These are phyloP conservation scores for Nephrotoma flavescens DNA, from an alignment of 2,888 invertebrate species.

Conservation along the genomic window DNA sequence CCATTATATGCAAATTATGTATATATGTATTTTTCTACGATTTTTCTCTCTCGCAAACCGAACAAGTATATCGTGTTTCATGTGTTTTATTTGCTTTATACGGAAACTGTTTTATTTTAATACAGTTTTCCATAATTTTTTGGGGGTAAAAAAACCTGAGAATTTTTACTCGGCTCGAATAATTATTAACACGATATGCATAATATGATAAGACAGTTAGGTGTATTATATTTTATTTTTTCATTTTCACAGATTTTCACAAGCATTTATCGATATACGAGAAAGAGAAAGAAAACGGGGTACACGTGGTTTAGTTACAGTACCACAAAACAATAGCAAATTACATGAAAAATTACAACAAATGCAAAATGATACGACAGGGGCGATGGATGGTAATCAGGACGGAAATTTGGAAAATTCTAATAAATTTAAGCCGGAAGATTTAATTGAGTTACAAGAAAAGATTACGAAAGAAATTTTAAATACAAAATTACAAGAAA, in stretches of 20 bases:
- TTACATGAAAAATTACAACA: conserved; percentile 14
- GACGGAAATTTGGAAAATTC: conserved; percentile 4
- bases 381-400: conserved; percentile 10
- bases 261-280: conserved; percentile 84
- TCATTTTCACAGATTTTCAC: conserved; percentile 58
- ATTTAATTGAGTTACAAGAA: conserved; percentile 30
- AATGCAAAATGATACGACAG: conserved; percentile 14
- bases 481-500: conserved; percentile 31
- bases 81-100: not conserved
- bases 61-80: not conserved
- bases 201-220: not conserved
- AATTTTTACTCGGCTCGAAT: not conserved
- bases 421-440: conserved; percentile 23
- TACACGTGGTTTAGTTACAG: conserved; percentile 45
- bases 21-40: not conserved
- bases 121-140: not conserved
- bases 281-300: conserved; percentile 80
- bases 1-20: not conserved
- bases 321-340: conserved; percentile 15
- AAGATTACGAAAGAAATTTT: conserved; percentile 32
- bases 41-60: not conserved
- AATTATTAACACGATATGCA: not conserved
- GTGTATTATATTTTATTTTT: not conserved
- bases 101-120: not conserved
- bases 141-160: not conserved